Percentiles rank a stretch among this genome's conserved stretches.
Conservation (phyloP, 2,113 vertebrate species). For the Myrmecophaga tridactyla region DNA sequence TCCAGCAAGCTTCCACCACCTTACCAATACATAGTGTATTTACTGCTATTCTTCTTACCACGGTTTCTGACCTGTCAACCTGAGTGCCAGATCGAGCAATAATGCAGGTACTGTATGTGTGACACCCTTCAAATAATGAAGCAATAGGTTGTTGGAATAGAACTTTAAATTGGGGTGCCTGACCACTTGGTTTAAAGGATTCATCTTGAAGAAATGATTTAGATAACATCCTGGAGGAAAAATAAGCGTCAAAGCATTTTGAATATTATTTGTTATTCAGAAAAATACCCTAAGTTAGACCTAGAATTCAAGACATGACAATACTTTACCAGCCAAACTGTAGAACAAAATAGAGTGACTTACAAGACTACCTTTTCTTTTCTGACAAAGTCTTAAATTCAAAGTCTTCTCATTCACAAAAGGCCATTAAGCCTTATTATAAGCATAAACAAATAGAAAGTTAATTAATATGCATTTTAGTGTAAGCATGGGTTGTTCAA, state of each 20-base stretch:
- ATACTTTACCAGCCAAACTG: slow-evolving; percentile 67
- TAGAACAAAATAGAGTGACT: slow-evolving; percentile 65
- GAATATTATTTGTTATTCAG: slow-evolving; percentile 74
- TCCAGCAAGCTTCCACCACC: slow-evolving; percentile 81
- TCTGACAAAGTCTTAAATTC: slow-evolving; percentile 74
- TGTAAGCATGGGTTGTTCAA: slow-evolving; percentile 78
- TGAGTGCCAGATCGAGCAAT: slow-evolving; percentile 90
- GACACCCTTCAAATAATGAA: slow-evolving; percentile 87
- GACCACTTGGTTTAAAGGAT: slow-evolving; percentile 91
- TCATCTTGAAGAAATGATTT: slow-evolving; percentile 87
- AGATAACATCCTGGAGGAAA: slow-evolving; percentile 90
- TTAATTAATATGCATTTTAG: slow-evolving; percentile 77
- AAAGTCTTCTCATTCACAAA: slow-evolving; percentile 77
- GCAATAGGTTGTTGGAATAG: slow-evolving; percentile 85
- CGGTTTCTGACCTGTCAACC: slow-evolving; percentile 91
- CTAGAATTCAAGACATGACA: slow-evolving; percentile 69
- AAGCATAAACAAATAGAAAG: slow-evolving; percentile 70
- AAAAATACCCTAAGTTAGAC: slow-evolving; percentile 67
- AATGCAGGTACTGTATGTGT: slow-evolving; percentile 87
- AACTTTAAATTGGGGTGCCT: slow-evolving; percentile 89
- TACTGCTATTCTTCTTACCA: slow-evolving; percentile 90
- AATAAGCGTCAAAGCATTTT: slow-evolving; percentile 85
- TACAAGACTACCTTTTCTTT: slow-evolving; percentile 72
- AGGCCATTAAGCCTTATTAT: slow-evolving; percentile 75
- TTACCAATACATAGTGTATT: slow-evolving; percentile 78